Conservation (phyloP, 2,888 invertebrate species). For the Cepaea hortensis region DNA sequence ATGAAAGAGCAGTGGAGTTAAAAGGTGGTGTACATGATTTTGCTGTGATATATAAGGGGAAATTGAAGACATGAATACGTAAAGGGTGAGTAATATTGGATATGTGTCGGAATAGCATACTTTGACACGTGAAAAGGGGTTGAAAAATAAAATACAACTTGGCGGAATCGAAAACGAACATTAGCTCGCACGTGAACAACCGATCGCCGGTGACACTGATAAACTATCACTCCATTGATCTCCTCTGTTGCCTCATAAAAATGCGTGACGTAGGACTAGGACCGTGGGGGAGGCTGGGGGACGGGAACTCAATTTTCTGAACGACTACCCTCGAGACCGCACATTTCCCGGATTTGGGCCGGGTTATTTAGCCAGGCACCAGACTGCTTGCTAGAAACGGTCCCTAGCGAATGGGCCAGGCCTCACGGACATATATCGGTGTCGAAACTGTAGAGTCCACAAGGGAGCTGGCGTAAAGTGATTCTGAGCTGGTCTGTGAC, state of each 20-base stretch:
- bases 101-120: no score
- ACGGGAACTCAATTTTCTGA: slow-evolving; percentile 9
- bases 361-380: slow-evolving; percentile 11
- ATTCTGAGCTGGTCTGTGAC: slow-evolving; percentile 11
- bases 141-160: slow-evolving; percentile 5
- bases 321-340: slow-evolving; percentile 21
- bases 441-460: not conserved
- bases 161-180: not conserved
- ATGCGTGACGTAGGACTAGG: slow-evolving; percentile 22
- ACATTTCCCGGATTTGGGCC: slow-evolving; percentile 1
- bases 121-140: not conserved
- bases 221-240: slow-evolving; percentile 28
- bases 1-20: no score
- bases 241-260: slow-evolving; percentile 21
- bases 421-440: slow-evolving; percentile 11
- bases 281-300: not conserved
- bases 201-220: slow-evolving; percentile 19
- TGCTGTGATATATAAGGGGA: no score
- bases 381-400: slow-evolving; percentile 25
- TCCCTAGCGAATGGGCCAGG: not conserved
- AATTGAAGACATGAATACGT: no score
- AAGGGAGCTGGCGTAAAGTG: slow-evolving; percentile 13
- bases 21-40: no score
- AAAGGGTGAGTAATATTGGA: no score
- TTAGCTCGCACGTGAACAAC: slow-evolving; percentile 17